A percentile compares a stretch with the other conserved stretches of the same genome.
Evolutionary conservation across 1,140 invertebrate genomes (phyloP).

Genomic region (Trichoplusia ni): DNA sequence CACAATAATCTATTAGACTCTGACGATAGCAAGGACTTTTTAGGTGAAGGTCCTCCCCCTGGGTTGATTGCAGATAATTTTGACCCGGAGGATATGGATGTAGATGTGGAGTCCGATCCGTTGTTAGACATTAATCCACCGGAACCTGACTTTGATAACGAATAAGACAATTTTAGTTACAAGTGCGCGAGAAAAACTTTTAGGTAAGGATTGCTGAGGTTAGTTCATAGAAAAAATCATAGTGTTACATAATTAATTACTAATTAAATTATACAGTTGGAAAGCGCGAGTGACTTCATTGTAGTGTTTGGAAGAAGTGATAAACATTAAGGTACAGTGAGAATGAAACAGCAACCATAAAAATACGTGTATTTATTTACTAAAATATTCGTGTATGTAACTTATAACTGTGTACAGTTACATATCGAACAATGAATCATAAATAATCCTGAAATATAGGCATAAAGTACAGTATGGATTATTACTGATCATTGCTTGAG

Average conservation of each 20-base stretch:
- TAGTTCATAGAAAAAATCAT: no score
- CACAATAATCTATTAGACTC: conserved; percentile 8
- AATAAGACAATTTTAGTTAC: conserved; percentile 7
- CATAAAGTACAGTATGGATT: neutral
- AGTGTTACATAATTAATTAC: no score
- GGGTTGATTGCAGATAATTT: conserved; percentile 7
- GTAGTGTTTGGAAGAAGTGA: neutral
- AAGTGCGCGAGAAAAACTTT: neutral
- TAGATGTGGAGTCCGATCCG: conserved; percentile 3
- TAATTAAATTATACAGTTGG: no score
- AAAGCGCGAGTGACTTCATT: no score
- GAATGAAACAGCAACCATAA: conserved; percentile 18
- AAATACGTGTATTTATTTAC: conserved; percentile 41
- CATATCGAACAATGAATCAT: conserved; percentile 8
- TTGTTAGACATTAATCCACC: neutral
- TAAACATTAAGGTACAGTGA: neutral
- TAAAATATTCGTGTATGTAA: conserved; percentile 41
- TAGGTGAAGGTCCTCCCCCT: neutral
- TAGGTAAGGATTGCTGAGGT: no score
- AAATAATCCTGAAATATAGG: conserved; percentile 13
- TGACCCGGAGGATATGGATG: conserved; percentile 6
- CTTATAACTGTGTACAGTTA: conserved; percentile 27
- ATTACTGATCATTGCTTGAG: conserved; percentile 9
- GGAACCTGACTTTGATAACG: conserved; percentile 5
- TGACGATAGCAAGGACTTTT: conserved; percentile 26